Evolutionary conservation across 2,888 invertebrate genomes (phyloP).

Genomic region (Dexiosoma caninum): DNA sequence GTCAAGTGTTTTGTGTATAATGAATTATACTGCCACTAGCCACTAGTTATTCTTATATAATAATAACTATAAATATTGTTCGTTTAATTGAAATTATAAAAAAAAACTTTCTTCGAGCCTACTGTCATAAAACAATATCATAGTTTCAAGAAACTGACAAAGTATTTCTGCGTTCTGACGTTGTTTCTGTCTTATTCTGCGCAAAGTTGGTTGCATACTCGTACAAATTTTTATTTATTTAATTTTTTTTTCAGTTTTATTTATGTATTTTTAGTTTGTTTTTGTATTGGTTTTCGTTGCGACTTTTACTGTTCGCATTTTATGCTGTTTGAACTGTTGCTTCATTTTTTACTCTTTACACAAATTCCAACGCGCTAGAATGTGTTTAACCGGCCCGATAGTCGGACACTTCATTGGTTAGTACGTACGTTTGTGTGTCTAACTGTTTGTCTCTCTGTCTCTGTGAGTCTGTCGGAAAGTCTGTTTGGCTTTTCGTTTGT

Average conservation of each 20-base stretch:
- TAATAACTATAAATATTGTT: no score
- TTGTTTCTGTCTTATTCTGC: constrained; percentile 13
- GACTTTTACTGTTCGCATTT: constrained; percentile 65
- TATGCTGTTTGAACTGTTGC: constrained; percentile 67
- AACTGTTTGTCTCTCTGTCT: neutral
- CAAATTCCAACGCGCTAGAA: constrained; percentile 45
- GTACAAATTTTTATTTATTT: neutral
- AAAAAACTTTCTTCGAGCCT: constrained; percentile 1
- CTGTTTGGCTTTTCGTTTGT: neutral
- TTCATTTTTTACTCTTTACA: constrained; percentile 27
- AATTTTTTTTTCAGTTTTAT: neutral
- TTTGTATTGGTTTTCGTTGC: constrained; percentile 51
- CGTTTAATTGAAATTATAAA: no score
- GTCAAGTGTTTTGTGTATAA: no score
- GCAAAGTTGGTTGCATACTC: constrained; percentile 45
- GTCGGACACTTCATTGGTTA: constrained; percentile 6
- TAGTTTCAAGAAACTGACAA: neutral
- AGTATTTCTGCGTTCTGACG: constrained; percentile 6
- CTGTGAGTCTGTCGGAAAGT: no score
- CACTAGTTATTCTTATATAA: no score
- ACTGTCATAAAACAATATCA: constrained; percentile 6
- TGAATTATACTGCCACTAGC: no score
- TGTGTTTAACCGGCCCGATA: constrained; percentile 8
- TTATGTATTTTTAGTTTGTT: constrained; percentile 25
- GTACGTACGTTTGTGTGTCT: neutral